Evolutionary conservation across 2,797 vertebrate species (phyloP).

Genomic region (Neosalanx taihuensis): DNA sequence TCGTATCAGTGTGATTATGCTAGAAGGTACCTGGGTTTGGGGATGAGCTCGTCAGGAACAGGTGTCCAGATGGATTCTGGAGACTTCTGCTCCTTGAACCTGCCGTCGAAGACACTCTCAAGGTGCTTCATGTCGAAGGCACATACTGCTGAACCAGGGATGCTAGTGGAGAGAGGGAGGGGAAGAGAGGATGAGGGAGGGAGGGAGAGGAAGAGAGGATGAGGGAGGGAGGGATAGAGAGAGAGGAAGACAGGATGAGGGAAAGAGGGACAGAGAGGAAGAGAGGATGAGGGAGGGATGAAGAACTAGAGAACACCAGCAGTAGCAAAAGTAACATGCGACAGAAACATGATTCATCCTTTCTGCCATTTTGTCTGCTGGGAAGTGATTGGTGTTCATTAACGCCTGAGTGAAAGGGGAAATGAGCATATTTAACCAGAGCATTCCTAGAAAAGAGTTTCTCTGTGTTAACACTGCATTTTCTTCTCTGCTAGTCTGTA

Average conservation of each 20-base stretch:
- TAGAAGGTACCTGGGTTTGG: slow-evolving; percentile 90
- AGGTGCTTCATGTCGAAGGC: slow-evolving; percentile 95
- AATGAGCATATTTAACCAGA: no score
- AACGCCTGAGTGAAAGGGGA: no score
- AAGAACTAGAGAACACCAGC: background rate
- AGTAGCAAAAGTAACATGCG: no score
- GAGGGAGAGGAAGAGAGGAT: background rate
- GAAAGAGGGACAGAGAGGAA: background rate
- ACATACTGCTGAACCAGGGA: slow-evolving; percentile 92
- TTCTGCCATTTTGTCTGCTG: no score
- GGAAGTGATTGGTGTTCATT: no score
- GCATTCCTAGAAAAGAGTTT: no score
- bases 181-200: slow-evolving; percentile 13
- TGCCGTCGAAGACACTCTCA: slow-evolving; percentile 86
- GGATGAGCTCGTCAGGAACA: slow-evolving; percentile 89
- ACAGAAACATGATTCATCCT: no score
- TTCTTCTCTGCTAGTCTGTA: no score
- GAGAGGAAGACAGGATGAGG: background rate
- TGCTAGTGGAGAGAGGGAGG: slow-evolving; percentile 68
- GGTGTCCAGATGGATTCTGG: slow-evolving; percentile 96
- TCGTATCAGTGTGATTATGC: no score
- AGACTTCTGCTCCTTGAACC: slow-evolving; percentile 95
- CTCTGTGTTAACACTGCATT: no score
- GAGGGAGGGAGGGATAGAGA: background rate
- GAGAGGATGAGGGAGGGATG: background rate